Evolutionary conservation across 2,113 vertebrate species (phyloP).

Genomic region (Cardinalis cardinalis): DNA sequence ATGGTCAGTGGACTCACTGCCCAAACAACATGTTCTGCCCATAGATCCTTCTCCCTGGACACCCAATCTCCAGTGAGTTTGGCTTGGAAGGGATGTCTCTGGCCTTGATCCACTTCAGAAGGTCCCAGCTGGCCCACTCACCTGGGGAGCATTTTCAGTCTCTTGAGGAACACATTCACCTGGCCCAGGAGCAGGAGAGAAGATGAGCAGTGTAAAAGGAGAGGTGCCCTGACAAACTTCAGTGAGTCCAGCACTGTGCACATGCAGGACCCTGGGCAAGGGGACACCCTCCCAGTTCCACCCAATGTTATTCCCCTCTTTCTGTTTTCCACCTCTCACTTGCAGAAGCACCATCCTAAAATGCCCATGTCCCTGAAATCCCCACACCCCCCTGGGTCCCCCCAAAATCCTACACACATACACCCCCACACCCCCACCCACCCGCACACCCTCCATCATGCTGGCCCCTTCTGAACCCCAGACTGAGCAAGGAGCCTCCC

Average conservation of each 20-base stretch:
- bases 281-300: neutral
- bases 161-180: slow-evolving; percentile 84
- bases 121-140: slow-evolving; percentile 14
- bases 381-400: fast-evolving
- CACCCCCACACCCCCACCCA: neutral
- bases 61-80: neutral
- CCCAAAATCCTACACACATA: neutral
- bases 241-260: neutral
- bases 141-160: neutral
- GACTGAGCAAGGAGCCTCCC: neutral
- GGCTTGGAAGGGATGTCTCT: neutral
- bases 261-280: neutral
- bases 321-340: neutral
- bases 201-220: neutral
- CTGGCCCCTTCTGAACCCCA: neutral
- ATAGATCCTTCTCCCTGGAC: neutral
- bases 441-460: neutral
- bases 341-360: neutral
- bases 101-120: neutral
- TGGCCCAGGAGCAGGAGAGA: slow-evolving; percentile 28
- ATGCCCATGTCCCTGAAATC: neutral
- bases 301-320: fast-evolving
- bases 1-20: neutral
- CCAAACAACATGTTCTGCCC: neutral
- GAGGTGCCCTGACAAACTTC: neutral